Percentiles rank a stretch among this genome's conserved stretches.
Conservation (phyloP, 2,113 vertebrate species). For the Dasyurus viverrinus region DNA sequence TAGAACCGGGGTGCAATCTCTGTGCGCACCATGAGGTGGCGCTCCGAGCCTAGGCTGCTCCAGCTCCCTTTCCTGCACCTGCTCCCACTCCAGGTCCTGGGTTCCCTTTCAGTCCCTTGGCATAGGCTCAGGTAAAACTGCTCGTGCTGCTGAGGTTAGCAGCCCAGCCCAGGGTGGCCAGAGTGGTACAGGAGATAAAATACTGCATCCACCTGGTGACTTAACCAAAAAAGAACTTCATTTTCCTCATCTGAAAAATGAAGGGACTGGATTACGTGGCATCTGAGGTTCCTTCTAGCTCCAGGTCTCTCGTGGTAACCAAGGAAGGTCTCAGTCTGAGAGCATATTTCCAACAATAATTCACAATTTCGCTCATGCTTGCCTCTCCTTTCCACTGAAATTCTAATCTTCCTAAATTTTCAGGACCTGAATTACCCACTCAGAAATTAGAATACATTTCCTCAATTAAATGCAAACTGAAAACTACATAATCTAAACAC, state of each 20-base stretch:
- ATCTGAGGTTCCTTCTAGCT: not conserved
- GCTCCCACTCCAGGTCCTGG: not conserved
- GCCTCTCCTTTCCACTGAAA: not conserved
- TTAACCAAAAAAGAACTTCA: too few relatives aligned
- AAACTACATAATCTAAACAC: not conserved
- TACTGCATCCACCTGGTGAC: not conserved
- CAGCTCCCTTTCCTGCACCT: not conserved
- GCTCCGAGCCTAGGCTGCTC: not conserved
- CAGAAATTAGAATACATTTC: not conserved
- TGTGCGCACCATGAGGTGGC: not conserved
- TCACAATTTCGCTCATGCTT: not conserved
- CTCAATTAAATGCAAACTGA: not conserved
- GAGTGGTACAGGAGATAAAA: not conserved
- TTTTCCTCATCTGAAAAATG: too few relatives aligned
- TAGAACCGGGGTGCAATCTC: not conserved
- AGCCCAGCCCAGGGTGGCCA: not conserved
- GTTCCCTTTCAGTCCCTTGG: not conserved
- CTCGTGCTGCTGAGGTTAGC: not conserved
- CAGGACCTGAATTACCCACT: not conserved
- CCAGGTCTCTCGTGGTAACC: not conserved
- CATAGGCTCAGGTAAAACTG: not conserved
- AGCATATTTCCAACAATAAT: not conserved
- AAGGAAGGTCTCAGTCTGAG: not conserved
- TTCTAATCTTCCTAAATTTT: not conserved
- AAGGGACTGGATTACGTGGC: not conserved